Conservation (phyloP, 2,888 invertebrate genomes). For the Cantharis flavilabris region DNA sequence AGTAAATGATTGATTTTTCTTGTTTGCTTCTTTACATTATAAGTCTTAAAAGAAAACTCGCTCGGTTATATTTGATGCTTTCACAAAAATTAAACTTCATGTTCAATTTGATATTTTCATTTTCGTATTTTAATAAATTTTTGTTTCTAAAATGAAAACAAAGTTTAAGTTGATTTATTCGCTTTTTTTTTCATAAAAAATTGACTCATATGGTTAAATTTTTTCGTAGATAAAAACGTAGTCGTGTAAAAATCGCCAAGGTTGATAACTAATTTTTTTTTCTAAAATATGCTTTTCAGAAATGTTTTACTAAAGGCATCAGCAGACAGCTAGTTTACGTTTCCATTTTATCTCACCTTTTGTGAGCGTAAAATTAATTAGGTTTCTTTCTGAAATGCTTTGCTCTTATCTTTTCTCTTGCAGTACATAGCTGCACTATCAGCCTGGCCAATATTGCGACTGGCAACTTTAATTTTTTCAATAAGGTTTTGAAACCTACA, state of each 20-base stretch:
- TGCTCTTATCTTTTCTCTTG: neutral
- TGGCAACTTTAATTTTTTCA: neutral
- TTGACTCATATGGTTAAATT: neutral
- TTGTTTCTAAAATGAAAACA: neutral
- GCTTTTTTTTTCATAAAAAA: neutral
- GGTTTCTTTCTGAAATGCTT: neutral
- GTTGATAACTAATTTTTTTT: neutral
- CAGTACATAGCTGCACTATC: neutral
- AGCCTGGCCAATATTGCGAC: neutral
- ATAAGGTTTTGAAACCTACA: neutral
- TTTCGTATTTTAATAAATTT: neutral
- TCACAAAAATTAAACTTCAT: neutral
- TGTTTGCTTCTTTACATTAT: neutral
- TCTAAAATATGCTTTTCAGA: neutral
- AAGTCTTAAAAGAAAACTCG: neutral
- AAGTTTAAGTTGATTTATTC: neutral
- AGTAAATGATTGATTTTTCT: slow-evolving; percentile 2
- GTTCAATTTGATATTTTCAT: neutral
- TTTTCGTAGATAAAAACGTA: neutral
- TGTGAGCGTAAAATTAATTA: neutral
- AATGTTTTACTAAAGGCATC: neutral
- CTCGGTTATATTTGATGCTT: neutral
- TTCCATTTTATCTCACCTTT: neutral
- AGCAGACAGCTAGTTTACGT: neutral
- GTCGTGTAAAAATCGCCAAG: neutral